These are phyloP conservation scores for Cisticola juncidis DNA, from an alignment of 2,113 vertebrate species.

Conservation along the genomic window DNA sequence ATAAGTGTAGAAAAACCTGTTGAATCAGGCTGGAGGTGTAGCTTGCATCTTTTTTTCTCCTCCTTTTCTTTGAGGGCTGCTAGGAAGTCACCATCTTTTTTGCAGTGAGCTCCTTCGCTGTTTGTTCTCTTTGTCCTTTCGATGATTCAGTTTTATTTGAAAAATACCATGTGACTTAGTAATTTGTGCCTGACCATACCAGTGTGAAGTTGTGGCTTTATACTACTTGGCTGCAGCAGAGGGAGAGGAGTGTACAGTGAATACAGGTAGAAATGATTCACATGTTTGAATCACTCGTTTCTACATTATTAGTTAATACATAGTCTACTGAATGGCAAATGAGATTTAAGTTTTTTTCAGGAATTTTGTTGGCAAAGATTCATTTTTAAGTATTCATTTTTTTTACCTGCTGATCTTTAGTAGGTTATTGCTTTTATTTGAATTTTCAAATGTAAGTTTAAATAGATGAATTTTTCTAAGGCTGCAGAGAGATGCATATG, in stretches of 20 bases:
- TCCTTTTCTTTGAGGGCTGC: neutral
- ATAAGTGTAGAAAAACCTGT: neutral
- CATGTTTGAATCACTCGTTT: constrained; percentile 23
- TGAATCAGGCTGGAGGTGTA: neutral
- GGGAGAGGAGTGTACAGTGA: neutral
- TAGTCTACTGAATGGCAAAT: neutral
- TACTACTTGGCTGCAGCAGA: neutral
- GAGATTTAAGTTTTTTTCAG: neutral
- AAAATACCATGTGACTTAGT: constrained; percentile 52
- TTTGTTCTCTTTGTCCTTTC: constrained; percentile 56
- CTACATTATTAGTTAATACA: neutral
- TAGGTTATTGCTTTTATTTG: neutral
- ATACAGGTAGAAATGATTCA: constrained; percentile 39
- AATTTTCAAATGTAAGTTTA: neutral
- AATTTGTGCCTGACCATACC: constrained; percentile 36
- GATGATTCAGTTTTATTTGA: constrained; percentile 61
- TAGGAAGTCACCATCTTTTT: constrained; percentile 12
- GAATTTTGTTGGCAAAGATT: neutral
- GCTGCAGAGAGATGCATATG: neutral
- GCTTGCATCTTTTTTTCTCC: neutral
- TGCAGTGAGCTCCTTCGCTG: neutral
- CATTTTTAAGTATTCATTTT: neutral
- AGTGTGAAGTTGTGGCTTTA: constrained; percentile 18
- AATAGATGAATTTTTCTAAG: neutral
- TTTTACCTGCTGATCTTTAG: neutral